phyloP scores from a whole-genome alignment of 2,888 invertebrate species.

The Tipula confusa region DNA sequence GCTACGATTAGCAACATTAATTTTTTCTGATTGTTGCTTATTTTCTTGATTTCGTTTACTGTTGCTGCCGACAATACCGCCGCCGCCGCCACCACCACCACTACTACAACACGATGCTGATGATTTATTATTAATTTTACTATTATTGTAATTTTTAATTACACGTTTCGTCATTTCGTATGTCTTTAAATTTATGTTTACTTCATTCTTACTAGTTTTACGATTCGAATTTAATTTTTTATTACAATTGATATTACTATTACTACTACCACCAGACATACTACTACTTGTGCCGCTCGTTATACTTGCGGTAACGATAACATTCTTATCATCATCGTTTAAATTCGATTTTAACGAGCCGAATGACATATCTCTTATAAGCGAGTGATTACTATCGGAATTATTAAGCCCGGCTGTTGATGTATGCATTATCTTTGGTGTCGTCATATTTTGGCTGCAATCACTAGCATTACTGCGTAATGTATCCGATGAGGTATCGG shows the following conservation, averaged over 20 bases:
- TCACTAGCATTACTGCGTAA: slow-evolving; percentile 54
- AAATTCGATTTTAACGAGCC: slow-evolving; percentile 32
- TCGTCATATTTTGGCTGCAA: slow-evolving; percentile 47
- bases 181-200: slow-evolving; percentile 59
- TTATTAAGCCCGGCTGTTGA: not conserved
- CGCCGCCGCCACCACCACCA: slow-evolving; percentile 56
- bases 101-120: not conserved
- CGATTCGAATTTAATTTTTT: slow-evolving; percentile 40
- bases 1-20: not conserved
- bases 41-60: slow-evolving; percentile 56
- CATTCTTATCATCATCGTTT: not conserved
- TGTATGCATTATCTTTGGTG: slow-evolving; percentile 21
- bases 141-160: slow-evolving; percentile 53
- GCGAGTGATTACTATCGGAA: not conserved
- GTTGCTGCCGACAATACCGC: not conserved
- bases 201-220: slow-evolving; percentile 53
- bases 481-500: slow-evolving; percentile 56
- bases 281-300: not conserved
- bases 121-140: slow-evolving; percentile 54
- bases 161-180: slow-evolving; percentile 76
- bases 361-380: slow-evolving; percentile 29
- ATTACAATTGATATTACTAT: slow-evolving; percentile 30
- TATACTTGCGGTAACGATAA: not conserved
- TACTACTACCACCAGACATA: slow-evolving; percentile 25
- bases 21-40: slow-evolving; percentile 49